Evolutionary conservation across 1,140 invertebrate species (phyloP), one percentile per base, ranked within the genome.

Genomic region (Catajapyx aquilonaris): DNA sequence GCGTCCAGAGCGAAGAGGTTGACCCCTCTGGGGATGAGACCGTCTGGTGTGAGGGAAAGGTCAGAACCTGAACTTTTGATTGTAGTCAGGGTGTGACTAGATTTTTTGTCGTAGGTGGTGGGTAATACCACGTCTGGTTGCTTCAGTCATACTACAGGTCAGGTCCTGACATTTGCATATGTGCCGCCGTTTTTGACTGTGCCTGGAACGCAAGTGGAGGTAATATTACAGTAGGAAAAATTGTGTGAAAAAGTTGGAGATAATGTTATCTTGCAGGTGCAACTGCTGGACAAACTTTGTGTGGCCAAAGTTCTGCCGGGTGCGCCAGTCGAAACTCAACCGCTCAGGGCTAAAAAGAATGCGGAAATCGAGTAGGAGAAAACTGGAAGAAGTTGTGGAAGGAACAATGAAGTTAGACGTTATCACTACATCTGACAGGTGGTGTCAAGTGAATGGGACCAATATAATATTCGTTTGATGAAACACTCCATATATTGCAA

Each of bases 121-220:
- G 56, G 56, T 4, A 48, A 48, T 37, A 53, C 51, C 3, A 58
- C 56, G 3, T 57, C 55, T 21, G 56, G 56, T 3, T 43, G 44
- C 30, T 58, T 44, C 36, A 52, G 53, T 5, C 46, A 45, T 35
- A 41, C 46, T 11, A 41, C 53, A 2, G 34, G 45, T 11, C 31
- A 51, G 16, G 40, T 49, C 32, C 17, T 58, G 1, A 54, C 55
- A 15, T 49, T 54, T 34, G 55, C 48, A 5, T 58, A 57, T 39
- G 22, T 58, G 4, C 56, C 55, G 13, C 41, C 46, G 0, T 44
- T 45, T 15, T 37, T 57, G 2, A 33, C 46, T 7, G 20, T 38
- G 11, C 45, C 51, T 15, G 50, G 48, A 2, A 42, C 44, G 1
- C 22, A 44, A 40, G 48, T 58, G 0, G 37, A 52, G 33, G 48